Evolutionary conservation across 2,888 invertebrate species (phyloP), one percentile per base, ranked within the genome.

Genomic region (Thera britannica): DNA sequence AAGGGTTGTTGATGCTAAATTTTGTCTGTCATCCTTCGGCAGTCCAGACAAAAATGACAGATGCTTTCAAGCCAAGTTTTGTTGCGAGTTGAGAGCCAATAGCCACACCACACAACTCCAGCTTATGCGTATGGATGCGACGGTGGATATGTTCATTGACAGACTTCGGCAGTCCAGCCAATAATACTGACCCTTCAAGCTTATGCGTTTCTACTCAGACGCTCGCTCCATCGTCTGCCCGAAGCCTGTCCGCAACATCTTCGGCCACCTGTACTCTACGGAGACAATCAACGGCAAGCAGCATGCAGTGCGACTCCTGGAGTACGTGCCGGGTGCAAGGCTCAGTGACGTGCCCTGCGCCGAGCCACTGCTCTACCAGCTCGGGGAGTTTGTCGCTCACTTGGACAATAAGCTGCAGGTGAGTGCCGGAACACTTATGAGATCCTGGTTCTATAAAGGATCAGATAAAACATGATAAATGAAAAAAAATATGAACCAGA

Each of bases 261-360:
- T 93, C 71, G 96, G 96, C 0, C 94, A 95, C 70, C 95, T 95
- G 76, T 95, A 95, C 84, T 95, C 96, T 0, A 80, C 88, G 35
- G 92, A 95, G 81, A 86, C 79, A 4, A 91, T 95, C 68, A 88
- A 89, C 0, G 90, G 85, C n/a, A 90, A 93, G 62, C 84, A 87
- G 69, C 96, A 97, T 82, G 94, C 96, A 0, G 96, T 98, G 0
- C 94, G 98, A 3, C 93, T 98, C 11, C 89, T 98, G 78, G 95
- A 96, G 80, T 98, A 94, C 81, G 94, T 97, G 11, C 96, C 97
- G 0, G 98, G 98, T 0, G 94, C 95, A 65, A 90, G 97, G 66
- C 90, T 98, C 62, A 90, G 94, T 72, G 84, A 96, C 67, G 95
- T 96, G 0, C 93, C 95, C 0, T 89, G 90, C 62, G 95, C 95